phyloP scores from a whole-genome alignment of 2,888 invertebrate species.

The Cheilosia urbana region DNA sequence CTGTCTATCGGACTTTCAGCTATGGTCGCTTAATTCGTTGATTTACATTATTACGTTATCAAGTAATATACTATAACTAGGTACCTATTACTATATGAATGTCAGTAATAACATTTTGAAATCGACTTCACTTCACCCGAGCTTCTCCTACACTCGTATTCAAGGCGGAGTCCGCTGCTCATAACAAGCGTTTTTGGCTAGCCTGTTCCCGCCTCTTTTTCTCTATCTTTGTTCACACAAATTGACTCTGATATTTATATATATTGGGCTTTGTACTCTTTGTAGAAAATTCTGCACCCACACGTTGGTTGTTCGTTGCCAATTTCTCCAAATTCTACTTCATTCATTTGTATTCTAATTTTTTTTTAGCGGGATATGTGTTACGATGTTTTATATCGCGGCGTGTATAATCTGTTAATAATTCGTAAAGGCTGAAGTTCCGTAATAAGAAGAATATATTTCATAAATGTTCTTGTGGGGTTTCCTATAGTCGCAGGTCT shows the following conservation, averaged over 20 bases:
- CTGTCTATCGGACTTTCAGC: no score
- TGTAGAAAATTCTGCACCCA: no score
- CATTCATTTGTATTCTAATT: not conserved
- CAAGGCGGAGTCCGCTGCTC: conserved; percentile 2
- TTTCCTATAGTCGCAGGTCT: no score
- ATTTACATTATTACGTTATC: no score
- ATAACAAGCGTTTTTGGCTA: not conserved
- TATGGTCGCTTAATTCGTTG: no score
- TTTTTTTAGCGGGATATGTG: not conserved
- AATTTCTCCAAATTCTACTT: not conserved
- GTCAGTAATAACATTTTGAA: not conserved
- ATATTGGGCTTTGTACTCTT: not conserved
- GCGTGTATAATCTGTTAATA: no score
- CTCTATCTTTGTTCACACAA: not conserved
- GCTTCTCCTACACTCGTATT: not conserved
- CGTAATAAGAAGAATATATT: no score
- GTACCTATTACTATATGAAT: not conserved
- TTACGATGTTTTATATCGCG: no score
- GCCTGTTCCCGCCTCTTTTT: not conserved
- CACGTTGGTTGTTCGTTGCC: not conserved
- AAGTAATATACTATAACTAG: not conserved
- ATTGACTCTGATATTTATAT: not conserved
- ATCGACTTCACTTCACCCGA: not conserved
- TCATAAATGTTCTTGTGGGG: no score
- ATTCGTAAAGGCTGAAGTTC: no score